phyloP scores from a whole-genome alignment of 2,797 vertebrate species.

The Falco concolor region DNA sequence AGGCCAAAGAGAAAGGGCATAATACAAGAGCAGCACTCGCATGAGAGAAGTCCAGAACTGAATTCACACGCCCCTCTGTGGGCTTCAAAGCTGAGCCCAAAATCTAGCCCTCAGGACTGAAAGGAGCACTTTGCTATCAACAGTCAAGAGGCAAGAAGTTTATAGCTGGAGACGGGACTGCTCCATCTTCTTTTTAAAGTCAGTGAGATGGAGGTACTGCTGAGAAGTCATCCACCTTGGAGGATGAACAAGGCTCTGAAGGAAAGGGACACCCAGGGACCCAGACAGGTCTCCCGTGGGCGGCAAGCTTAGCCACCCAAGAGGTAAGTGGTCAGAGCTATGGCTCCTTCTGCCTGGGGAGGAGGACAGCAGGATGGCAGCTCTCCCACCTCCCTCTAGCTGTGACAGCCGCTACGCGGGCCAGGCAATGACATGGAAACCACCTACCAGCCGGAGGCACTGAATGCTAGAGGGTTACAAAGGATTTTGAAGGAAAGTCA shows the following conservation, averaged over 20 bases:
- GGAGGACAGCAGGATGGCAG: not conserved
- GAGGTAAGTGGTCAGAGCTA: not conserved
- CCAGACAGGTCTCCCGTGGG: not conserved
- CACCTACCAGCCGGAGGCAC: not conserved
- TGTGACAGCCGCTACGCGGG: not conserved
- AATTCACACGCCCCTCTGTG: not conserved
- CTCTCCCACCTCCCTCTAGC: not conserved
- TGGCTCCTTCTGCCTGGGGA: not conserved
- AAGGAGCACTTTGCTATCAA: not conserved
- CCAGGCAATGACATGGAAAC: not conserved
- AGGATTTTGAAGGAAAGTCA: not conserved
- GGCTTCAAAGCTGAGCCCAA: not conserved
- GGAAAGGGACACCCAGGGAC: not conserved
- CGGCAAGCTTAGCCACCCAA: not conserved
- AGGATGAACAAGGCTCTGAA: not conserved
- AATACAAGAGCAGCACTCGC: constrained; percentile 9
- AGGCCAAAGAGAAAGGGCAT: constrained; percentile 19
- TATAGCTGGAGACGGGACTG: not conserved
- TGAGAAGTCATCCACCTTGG: not conserved
- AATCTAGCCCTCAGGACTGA: not conserved
- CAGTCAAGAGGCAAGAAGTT: not conserved
- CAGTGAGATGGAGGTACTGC: not conserved
- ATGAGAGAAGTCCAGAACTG: not conserved
- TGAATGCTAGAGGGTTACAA: not conserved
- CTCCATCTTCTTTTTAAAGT: constrained; percentile 12